Evolutionary conservation across 1,140 invertebrate genomes (phyloP), one percentile per base, ranked within the genome.

Genomic region (Pseudomyrmex concolor): DNA sequence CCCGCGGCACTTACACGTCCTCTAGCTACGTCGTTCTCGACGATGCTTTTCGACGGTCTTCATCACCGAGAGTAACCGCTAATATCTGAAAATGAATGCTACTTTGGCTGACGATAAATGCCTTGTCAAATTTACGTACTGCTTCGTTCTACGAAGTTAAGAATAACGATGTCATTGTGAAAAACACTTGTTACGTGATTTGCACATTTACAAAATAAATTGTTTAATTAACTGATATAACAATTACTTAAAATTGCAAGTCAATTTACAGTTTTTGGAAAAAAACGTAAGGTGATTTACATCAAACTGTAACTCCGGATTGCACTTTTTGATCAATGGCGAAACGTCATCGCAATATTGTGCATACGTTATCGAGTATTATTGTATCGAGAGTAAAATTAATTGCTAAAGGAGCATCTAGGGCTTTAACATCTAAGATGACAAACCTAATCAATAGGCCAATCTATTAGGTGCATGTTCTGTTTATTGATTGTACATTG

Each of bases 401-500:
- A 66, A 57, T 10, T 12, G 12, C 43, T 60, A 50, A 59, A 22
- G 66, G 15, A 15, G 43, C 15, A 34, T 78, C 51, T 7, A 68
- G 10, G 48, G 10, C 15, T 43, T 54, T 67, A 70, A 48, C 76
- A 34, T 34, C 13, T 43, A 25, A 77, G 22, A 15, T 77, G 80
- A 78, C 73, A 67, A 71, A 74, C 62, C 48, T 85, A 86, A 88
- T 89, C 87, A 85, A 88, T 73, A 76, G 63, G 60, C 63, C 59
- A 81, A 84, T 88, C 68, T 25, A 89, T 88, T 86, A 84, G 60
- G 43, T 43, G 77, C 8, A 81, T 59, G 57, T 8, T 51, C 19
- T 86, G 86, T 88, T 89, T 83, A 89, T 80, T 63, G 76, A 73
- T 78, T 84, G 84, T 74, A 83, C 74, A 84, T 60, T 43, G 66